Conservation (phyloP, 1,140 invertebrate species). For the Wasmannia auropunctata region DNA sequence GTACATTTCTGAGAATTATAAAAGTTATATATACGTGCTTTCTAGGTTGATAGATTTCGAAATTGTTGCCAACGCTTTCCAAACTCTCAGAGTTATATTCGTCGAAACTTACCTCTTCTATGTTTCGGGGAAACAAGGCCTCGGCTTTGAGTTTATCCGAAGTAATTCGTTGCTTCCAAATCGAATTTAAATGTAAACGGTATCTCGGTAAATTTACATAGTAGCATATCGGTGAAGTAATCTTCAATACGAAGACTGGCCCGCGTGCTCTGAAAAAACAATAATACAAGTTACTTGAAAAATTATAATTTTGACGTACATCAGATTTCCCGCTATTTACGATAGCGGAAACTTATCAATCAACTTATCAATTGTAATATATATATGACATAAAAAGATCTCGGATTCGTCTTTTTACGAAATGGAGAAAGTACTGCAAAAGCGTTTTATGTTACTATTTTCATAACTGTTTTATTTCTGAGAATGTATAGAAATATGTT, state of each 20-base stretch:
- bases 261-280: neutral
- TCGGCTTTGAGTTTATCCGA: constrained; percentile 32
- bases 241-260: neutral
- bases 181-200: constrained; percentile 46
- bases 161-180: constrained; percentile 36
- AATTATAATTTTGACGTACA: neutral
- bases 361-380: too few species aligned
- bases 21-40: constrained; percentile 30
- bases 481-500: neutral
- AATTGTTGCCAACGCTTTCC: constrained; percentile 11
- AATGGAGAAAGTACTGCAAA: neutral
- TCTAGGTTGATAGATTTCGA: constrained; percentile 11
- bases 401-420: neutral
- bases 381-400: neutral
- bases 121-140: neutral
- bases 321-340: neutral
- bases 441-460: neutral
- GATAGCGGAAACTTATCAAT: too few species aligned
- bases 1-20: neutral
- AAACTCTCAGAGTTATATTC: constrained; percentile 33
- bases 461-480: neutral
- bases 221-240: neutral
- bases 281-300: neutral
- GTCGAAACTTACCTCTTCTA: neutral
- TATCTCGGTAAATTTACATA: constrained; percentile 28